These are phyloP conservation scores for Zeus faber DNA, from an alignment of 2,113 vertebrate species.

Conservation along the genomic window DNA sequence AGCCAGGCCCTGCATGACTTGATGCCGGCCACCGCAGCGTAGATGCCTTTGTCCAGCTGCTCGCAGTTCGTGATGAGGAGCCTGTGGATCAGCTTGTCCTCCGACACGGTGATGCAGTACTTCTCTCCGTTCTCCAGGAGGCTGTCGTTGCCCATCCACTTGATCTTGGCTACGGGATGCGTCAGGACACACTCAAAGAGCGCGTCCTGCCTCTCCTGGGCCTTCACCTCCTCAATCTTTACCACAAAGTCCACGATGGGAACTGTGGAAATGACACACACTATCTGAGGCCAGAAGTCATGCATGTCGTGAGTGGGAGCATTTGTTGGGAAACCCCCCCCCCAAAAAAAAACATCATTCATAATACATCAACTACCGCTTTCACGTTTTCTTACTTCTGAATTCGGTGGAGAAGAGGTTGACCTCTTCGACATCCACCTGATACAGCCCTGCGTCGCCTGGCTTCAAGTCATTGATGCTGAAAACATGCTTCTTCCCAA, in stretches of 20 bases:
- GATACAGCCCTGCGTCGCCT: constrained; percentile 74
- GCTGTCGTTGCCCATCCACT: constrained; percentile 76
- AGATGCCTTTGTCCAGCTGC: constrained; percentile 78
- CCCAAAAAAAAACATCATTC: too few relatives aligned
- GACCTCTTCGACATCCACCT: constrained; percentile 68
- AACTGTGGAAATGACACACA: constrained; percentile 54
- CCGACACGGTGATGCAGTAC: constrained; percentile 66
- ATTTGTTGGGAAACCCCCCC: too few relatives aligned
- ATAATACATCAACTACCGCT: too few relatives aligned
- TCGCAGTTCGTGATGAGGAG: constrained; percentile 71
- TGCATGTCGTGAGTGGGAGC: too few relatives aligned
- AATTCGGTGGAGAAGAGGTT: constrained; percentile 73
- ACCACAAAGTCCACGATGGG: constrained; percentile 72
- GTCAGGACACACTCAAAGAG: constrained; percentile 78
- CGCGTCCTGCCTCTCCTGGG: constrained; percentile 66
- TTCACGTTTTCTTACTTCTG: constrained; percentile 68
- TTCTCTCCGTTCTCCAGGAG: constrained; percentile 67
- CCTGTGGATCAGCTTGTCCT: constrained; percentile 79
- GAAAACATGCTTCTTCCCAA: constrained; percentile 69
- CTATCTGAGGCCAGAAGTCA: not conserved
- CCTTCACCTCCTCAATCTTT: constrained; percentile 67
- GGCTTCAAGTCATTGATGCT: constrained; percentile 58
- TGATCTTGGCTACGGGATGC: constrained; percentile 60
- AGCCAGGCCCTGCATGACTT: constrained; percentile 82
- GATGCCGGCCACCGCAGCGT: constrained; percentile 72